Evolutionary conservation across 2,888 invertebrate genomes (phyloP).

Genomic region (Cancer borealis): DNA sequence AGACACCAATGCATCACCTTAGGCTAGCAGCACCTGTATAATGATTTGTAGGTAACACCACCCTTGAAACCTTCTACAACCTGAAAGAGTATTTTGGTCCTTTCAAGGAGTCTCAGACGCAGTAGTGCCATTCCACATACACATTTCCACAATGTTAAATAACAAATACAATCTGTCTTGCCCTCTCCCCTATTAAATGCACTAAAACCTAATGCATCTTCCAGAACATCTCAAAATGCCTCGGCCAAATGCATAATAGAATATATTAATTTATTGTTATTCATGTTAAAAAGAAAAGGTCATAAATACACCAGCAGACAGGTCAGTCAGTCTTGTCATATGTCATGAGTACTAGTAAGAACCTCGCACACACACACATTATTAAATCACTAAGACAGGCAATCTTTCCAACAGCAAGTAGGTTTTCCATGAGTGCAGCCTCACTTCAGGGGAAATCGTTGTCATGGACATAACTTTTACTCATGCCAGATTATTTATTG

Average conservation of each 20-base stretch:
- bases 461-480: background rate
- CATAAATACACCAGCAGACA: conserved; percentile 28
- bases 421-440: background rate
- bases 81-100: background rate
- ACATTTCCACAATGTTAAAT: background rate
- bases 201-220: conserved; percentile 21
- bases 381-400: no score
- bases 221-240: conserved; percentile 24
- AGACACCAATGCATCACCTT: background rate
- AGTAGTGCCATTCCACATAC: background rate
- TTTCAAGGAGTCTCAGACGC: background rate
- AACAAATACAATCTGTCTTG: conserved; percentile 3
- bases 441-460: background rate
- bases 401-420: no score
- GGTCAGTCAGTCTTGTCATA: background rate
- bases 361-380: no score
- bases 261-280: conserved; percentile 33
- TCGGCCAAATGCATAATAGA: background rate
- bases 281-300: background rate
- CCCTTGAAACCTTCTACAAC: background rate
- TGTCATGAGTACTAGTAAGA: background rate
- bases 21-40: background rate
- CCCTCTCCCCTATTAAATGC: conserved; percentile 25
- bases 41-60: background rate
- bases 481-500: background rate